Evolutionary conservation across 2,797 vertebrate genomes (phyloP).

Genomic region (Pseudochaenichthys georgianus): DNA sequence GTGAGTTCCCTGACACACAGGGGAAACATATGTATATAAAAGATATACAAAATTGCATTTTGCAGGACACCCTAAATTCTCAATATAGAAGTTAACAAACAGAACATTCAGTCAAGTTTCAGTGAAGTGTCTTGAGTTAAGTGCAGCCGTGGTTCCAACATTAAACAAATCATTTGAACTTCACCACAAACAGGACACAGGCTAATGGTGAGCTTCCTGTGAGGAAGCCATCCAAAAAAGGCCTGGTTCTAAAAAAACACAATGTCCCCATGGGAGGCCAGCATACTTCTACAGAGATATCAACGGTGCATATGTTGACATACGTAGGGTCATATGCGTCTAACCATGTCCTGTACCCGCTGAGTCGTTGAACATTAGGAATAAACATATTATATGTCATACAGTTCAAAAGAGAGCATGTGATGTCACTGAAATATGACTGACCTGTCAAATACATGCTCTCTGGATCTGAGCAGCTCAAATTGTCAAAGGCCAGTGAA

Average conservation of each 20-base stretch:
- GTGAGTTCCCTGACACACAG: too few species aligned
- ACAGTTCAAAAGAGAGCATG: background rate
- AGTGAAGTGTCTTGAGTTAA: too few species aligned
- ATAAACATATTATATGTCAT: background rate
- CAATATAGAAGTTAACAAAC: too few species aligned
- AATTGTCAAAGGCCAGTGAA: conserved; percentile 34
- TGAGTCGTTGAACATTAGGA: background rate
- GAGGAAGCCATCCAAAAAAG: background rate
- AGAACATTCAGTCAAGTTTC: too few species aligned
- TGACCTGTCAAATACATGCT: conserved; percentile 22
- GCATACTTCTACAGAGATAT: background rate
- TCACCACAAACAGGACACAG: background rate
- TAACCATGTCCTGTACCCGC: background rate
- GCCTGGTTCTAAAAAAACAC: background rate
- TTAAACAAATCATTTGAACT: background rate
- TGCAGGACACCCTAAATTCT: too few species aligned
- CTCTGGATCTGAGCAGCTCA: conserved; percentile 32
- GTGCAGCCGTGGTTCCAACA: too few species aligned
- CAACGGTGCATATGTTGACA: background rate
- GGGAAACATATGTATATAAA: too few species aligned
- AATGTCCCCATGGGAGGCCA: too few species aligned
- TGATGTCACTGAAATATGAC: conserved; percentile 6
- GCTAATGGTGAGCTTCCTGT: background rate
- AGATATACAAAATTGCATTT: too few species aligned
- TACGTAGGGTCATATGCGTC: background rate